These are phyloP conservation scores for Hycleus cichorii DNA, from an alignment of 1,140 invertebrate species.

Conservation along the genomic window DNA sequence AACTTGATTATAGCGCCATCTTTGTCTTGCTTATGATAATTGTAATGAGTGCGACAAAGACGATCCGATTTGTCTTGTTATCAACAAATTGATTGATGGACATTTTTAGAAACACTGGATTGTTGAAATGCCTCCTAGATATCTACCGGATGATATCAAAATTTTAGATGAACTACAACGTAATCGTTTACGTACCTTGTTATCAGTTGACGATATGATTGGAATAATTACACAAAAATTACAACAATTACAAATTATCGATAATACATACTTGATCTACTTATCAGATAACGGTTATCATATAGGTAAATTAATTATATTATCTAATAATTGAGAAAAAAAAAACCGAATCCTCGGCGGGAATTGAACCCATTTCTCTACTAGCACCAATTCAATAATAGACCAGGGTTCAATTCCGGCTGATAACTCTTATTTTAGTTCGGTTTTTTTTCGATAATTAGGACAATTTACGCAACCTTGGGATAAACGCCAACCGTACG, in stretches of 20 bases:
- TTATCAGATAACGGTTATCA: conserved; percentile 89
- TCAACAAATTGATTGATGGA: conserved; percentile 4
- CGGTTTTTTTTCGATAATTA: not conserved
- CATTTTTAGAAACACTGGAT: conserved; percentile 70
- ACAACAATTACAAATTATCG: conserved; percentile 46
- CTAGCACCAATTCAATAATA: too few species aligned
- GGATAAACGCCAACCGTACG: conserved; percentile 85
- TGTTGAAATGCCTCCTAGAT: conserved; percentile 54
- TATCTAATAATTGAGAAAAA: not conserved
- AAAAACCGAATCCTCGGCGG: not conserved
- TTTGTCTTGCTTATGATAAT: not conserved
- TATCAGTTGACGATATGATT: conserved; percentile 83
- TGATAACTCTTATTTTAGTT: not conserved
- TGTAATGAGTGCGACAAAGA: not conserved
- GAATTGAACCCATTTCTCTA: not conserved
- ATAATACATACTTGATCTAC: conserved; percentile 75
- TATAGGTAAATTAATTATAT: conserved; percentile 51
- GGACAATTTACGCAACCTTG: conserved; percentile 79
- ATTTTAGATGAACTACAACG: conserved; percentile 62
- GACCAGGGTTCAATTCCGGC: too few species aligned
- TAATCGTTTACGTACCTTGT: conserved; percentile 65
- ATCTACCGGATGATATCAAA: conserved; percentile 48
- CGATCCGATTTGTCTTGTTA: not conserved
- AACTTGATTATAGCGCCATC: too few species aligned
- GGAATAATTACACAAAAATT: conserved; percentile 53